Conservation (phyloP, 1,140 invertebrate species). For the Macrobrachium rosenbergii region DNA sequence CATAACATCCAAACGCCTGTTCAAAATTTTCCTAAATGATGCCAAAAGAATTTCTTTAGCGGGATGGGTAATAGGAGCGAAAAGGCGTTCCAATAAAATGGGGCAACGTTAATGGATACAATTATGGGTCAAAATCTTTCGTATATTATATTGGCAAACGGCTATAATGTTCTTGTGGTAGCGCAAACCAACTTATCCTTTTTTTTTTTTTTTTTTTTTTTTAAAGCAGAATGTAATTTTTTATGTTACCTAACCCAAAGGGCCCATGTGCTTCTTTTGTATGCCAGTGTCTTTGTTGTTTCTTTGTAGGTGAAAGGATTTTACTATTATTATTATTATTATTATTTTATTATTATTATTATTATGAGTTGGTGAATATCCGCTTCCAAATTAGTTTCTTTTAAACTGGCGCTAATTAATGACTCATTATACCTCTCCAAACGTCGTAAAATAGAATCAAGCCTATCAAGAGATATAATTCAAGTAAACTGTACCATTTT, state of each 20-base stretch:
- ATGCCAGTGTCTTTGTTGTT: too few species aligned
- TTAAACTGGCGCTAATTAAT: too few species aligned
- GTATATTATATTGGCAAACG: constrained; percentile 8
- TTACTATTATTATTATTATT: too few species aligned
- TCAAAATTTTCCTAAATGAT: not conserved
- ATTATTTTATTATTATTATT: too few species aligned
- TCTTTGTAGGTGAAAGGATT: too few species aligned
- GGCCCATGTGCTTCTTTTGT: too few species aligned
- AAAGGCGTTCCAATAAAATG: not conserved
- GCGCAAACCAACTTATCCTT: constrained; percentile 2
- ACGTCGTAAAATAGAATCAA: too few species aligned
- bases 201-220: not conserved
- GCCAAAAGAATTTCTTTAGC: not conserved
- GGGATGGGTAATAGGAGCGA: not conserved
- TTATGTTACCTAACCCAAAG: not conserved
- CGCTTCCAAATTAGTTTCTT: too few species aligned
- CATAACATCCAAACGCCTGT: not conserved
- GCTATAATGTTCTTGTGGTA: not conserved
- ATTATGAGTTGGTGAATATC: too few species aligned
- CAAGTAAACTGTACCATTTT: too few species aligned
- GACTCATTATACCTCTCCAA: too few species aligned
- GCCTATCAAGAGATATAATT: too few species aligned
- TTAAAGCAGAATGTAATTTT: not conserved
- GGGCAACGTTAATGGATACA: not conserved
- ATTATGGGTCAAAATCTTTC: not conserved